phyloP scores from a whole-genome alignment of 1,140 invertebrate species.

The Calephelis virginiensis region DNA sequence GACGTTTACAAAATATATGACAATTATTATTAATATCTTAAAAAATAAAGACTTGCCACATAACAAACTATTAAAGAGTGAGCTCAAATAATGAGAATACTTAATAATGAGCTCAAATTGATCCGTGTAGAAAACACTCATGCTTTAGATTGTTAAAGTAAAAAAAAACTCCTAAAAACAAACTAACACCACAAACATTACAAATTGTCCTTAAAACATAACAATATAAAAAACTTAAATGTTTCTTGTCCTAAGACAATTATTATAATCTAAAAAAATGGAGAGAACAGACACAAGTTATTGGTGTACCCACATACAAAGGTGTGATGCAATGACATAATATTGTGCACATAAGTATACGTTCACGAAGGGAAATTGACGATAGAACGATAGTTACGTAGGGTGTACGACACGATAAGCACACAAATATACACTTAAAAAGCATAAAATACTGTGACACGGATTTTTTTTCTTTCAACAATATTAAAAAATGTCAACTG shows the following conservation, averaged over 20 bases:
- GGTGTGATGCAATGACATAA: conserved; percentile 6
- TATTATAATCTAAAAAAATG: neutral
- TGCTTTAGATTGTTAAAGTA: too few relatives aligned
- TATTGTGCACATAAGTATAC: neutral
- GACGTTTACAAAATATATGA: too few relatives aligned
- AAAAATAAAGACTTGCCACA: too few relatives aligned
- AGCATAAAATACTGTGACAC: conserved; percentile 3
- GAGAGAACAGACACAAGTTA: conserved; percentile 2
- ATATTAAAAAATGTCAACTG: neutral
- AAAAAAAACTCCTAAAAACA: too few relatives aligned
- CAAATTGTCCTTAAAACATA: too few relatives aligned
- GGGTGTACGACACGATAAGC: conserved; percentile 49
- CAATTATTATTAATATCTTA: too few relatives aligned
- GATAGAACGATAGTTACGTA: conserved; percentile 41
- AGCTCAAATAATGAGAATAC: too few relatives aligned
- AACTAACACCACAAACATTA: too few relatives aligned
- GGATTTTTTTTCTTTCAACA: neutral
- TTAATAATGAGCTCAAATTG: too few relatives aligned
- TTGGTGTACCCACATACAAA: conserved; percentile 8
- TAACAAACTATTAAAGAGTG: too few relatives aligned
- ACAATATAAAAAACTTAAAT: too few relatives aligned
- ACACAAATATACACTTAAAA: conserved; percentile 57
- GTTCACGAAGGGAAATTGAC: conserved; percentile 20
- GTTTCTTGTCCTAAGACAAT: neutral
- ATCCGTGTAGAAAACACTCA: too few relatives aligned